Evolutionary conservation across 2,797 vertebrate species (phyloP).

Genomic region (Crenichthys baileyi): DNA sequence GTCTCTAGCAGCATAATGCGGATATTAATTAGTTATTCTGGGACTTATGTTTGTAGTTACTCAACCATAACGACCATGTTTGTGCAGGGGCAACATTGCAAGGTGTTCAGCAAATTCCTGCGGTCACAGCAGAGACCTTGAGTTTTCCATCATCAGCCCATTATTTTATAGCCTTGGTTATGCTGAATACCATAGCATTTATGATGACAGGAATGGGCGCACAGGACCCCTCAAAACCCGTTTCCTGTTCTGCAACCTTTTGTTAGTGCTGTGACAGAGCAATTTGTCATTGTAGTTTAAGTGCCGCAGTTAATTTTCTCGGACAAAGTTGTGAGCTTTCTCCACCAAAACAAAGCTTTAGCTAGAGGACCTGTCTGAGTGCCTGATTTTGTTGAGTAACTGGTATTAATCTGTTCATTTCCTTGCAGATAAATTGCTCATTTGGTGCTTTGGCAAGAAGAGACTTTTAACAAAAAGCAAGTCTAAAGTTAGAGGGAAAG

Average conservation of each 20-base stretch:
- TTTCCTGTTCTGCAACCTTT: slow-evolving; percentile 24
- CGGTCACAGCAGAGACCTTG: slow-evolving; percentile 53
- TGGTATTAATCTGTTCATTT: slow-evolving; percentile 22
- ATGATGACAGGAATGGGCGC: slow-evolving; percentile 44
- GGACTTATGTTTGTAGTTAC: slow-evolving; percentile 45
- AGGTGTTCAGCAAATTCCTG: slow-evolving; percentile 49
- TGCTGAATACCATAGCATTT: slow-evolving; percentile 59
- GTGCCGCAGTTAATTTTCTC: neutral
- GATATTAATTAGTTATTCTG: slow-evolving; percentile 58
- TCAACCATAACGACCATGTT: slow-evolving; percentile 57
- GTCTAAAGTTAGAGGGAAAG: neutral
- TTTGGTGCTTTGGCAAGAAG: slow-evolving; percentile 8
- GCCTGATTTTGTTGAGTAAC: neutral
- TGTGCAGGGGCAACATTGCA: slow-evolving; percentile 36
- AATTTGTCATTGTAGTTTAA: slow-evolving; percentile 14
- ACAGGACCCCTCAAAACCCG: slow-evolving; percentile 33
- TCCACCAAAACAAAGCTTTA: slow-evolving; percentile 10
- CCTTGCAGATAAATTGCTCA: neutral
- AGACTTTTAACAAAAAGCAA: neutral
- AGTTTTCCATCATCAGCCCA: slow-evolving; percentile 55
- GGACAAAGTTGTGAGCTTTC: slow-evolving; percentile 9
- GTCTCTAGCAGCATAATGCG: slow-evolving; percentile 18
- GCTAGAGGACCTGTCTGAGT: slow-evolving; percentile 1
- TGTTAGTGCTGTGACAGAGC: slow-evolving; percentile 30
- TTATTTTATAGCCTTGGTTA: slow-evolving; percentile 62